Evolutionary conservation across 2,113 vertebrate genomes (phyloP).

Genomic region (Sceloporus undulatus): DNA sequence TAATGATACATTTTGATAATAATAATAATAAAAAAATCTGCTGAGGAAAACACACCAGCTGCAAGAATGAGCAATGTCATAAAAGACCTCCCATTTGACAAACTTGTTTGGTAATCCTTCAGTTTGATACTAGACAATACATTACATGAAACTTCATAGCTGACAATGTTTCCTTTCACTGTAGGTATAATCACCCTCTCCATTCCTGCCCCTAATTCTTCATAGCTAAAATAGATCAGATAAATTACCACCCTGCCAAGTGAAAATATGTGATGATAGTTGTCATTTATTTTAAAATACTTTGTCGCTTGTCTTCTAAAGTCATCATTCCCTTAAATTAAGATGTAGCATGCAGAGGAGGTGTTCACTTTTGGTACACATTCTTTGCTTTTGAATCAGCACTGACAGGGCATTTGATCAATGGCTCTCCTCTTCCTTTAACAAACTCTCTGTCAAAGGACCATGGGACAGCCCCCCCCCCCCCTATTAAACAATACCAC

Average conservation of each 20-base stretch:
- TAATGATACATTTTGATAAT: no score
- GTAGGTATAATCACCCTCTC: conserved; percentile 71
- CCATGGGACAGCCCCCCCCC: background rate
- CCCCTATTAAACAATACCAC: background rate
- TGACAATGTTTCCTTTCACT: conserved; percentile 74
- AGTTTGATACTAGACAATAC: conserved; percentile 66
- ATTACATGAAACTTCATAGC: conserved; percentile 56
- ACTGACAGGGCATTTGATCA: background rate
- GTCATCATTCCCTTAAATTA: conserved; percentile 54
- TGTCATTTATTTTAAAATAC: conserved; percentile 77
- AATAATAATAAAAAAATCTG: no score
- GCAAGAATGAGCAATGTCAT: conserved; percentile 54
- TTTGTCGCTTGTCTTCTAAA: conserved; percentile 68
- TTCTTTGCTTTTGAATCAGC: background rate
- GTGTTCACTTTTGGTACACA: conserved; percentile 37
- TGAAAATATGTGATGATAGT: conserved; percentile 64
- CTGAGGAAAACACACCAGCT: background rate
- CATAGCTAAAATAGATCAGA: conserved; percentile 72
- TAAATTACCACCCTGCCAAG: conserved; percentile 73
- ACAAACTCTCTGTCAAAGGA: background rate
- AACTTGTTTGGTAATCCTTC: conserved; percentile 61
- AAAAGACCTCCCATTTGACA: conserved; percentile 56
- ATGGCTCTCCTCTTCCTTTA: background rate
- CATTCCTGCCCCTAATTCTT: conserved; percentile 53
- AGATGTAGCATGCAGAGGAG: conserved; percentile 47